These are phyloP conservation scores for Parapristionchus giblindavisi DNA, from an alignment of 2,888 invertebrate genomes.

Conservation along the genomic window DNA sequence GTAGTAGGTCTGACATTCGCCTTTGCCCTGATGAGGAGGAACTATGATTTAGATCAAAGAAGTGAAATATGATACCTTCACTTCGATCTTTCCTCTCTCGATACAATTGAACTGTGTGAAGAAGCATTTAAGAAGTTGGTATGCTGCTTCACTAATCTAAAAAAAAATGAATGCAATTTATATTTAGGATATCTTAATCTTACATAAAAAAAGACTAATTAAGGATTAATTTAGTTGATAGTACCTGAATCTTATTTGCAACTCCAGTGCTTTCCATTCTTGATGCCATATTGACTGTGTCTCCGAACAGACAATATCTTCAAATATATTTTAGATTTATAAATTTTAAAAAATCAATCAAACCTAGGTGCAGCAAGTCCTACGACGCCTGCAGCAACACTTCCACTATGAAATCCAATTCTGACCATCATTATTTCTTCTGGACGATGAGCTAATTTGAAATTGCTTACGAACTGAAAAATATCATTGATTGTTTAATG, in stretches of 20 bases:
- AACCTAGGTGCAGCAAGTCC: slow-evolving; percentile 61
- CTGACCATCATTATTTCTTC: slow-evolving; percentile 68
- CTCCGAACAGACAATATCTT: slow-evolving; percentile 67
- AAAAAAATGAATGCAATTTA: slow-evolving; percentile 28
- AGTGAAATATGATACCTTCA: slow-evolving; percentile 52
- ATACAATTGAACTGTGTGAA: slow-evolving; percentile 61
- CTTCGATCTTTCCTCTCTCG: slow-evolving; percentile 67
- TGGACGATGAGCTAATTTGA: slow-evolving; percentile 67
- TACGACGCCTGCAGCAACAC: slow-evolving; percentile 68
- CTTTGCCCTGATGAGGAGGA: slow-evolving; percentile 61
- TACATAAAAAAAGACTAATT: no score
- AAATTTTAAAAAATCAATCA: background rate
- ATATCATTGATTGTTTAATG: no score
- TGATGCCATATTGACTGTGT: slow-evolving; percentile 67
- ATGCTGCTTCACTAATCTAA: slow-evolving; percentile 65
- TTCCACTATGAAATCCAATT: slow-evolving; percentile 68
- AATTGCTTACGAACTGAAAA: slow-evolving; percentile 59
- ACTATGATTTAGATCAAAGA: background rate
- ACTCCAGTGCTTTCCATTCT: slow-evolving; percentile 68
- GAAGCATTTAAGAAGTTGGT: slow-evolving; percentile 66
- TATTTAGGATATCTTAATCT: background rate
- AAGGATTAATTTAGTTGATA: no score
- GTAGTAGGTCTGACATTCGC: slow-evolving; percentile 64
- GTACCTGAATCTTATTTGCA: slow-evolving; percentile 63
- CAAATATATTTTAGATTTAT: background rate